Conservation (phyloP, 1,140 invertebrate genomes). For the Proales similis region DNA sequence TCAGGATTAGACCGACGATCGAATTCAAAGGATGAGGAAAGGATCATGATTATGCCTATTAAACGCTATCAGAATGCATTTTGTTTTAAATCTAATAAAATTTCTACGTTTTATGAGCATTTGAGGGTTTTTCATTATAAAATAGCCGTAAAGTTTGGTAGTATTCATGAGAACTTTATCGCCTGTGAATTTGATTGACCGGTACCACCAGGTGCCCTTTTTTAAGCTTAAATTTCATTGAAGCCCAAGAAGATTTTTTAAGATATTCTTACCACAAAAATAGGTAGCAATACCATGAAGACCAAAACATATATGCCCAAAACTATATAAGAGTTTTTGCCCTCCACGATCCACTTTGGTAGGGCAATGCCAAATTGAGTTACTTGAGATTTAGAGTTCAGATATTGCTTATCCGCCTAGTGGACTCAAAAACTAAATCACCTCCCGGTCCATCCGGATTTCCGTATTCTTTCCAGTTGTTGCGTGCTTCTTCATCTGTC, state of each 20-base stretch:
- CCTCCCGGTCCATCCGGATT: constrained; percentile 95
- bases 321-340: constrained; percentile 96
- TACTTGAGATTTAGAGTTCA: background rate
- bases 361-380: constrained; percentile 84
- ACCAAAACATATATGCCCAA: constrained; percentile 87
- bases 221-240: constrained; percentile 37
- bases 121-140: constrained; percentile 36
- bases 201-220: constrained; percentile 94
- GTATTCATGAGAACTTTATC: constrained; percentile 91
- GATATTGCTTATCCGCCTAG: no score
- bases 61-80: constrained; percentile 38
- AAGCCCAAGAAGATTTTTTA: background rate
- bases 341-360: constrained; percentile 99
- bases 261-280: constrained; percentile 61
- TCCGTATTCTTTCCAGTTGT: constrained; percentile 98
- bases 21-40: constrained; percentile 91
- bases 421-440: no score
- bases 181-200: constrained; percentile 88
- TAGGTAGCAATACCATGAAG: constrained; percentile 93
- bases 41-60: constrained; percentile 79
- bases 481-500: constrained; percentile 91
- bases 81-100: constrained; percentile 3
- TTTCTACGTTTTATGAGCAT: constrained; percentile 30
- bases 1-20: constrained; percentile 85
- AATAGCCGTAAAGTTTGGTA: constrained; percentile 76